phyloP scores from a whole-genome alignment of 2,797 vertebrate species.

The Myotis daubentonii region DNA sequence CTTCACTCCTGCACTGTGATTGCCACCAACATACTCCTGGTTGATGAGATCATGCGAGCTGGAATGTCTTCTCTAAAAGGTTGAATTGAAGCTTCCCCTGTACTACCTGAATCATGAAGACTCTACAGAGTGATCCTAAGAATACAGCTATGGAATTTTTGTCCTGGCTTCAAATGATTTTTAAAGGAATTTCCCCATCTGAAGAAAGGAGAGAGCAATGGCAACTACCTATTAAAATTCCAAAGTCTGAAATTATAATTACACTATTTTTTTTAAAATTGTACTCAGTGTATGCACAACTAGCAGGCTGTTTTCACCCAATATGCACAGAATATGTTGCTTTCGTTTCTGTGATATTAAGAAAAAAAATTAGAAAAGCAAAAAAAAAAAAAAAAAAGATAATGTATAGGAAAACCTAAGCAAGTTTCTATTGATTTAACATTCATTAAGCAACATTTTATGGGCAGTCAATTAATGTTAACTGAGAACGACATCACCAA shows the following conservation, averaged over 20 bases:
- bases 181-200: conserved; percentile 65
- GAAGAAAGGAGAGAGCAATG: conserved; percentile 61
- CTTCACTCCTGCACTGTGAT: conserved; percentile 98
- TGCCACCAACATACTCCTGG: conserved; percentile 97
- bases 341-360: conserved; percentile 25
- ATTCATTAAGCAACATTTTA: neutral
- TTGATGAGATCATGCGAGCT: conserved; percentile 99
- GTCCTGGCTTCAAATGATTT: conserved; percentile 54
- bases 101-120: neutral
- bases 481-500: neutral
- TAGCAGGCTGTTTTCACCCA: conserved; percentile 86
- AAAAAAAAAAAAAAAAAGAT: too few relatives aligned
- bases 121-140: neutral
- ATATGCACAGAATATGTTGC: conserved; percentile 83
- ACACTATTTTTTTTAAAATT: conserved; percentile 87
- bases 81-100: conserved; percentile 80
- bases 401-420: neutral
- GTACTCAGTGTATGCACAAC: conserved; percentile 86
- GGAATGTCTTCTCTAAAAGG: conserved; percentile 98
- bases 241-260: conserved; percentile 76
- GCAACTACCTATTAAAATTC: conserved; percentile 68
- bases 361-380: conserved; percentile 33
- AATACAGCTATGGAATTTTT: neutral
- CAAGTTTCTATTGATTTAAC: neutral
- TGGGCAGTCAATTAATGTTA: neutral